Base-by-base conservation (phyloP, 2,888 invertebrate genomes). In the Dicycla oo region DNA sequence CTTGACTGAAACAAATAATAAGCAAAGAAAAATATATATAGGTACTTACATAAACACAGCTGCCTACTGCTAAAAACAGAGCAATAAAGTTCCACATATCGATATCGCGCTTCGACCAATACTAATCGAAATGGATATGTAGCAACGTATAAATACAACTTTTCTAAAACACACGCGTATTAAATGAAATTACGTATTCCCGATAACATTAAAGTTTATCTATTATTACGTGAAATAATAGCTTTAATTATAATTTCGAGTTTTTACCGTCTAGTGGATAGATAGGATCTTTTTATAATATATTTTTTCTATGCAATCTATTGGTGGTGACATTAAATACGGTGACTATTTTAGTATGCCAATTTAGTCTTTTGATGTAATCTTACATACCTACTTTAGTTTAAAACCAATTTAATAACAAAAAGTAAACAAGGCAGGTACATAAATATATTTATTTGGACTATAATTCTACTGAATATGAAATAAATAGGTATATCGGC, bases 131-230 rank as follows among this genome's bases (percentile, higher is more conserved):
- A 69, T 26, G 10, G 20, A 64, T 67, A 61, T 47, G 47, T 58
- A 45, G 53, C 84, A 34, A 56, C 75, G 60, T 80, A 67, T 80
- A 80, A 80, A 83, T 80, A 83, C 84, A 30, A 63, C 23, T 56
- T 47, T 45, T 49, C 54, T 68, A 53, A 63, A 69, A 74, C 56
- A 83, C 56, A 62, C 51, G 18, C 64, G 23, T 72, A 82, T 80
- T 74, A 83, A 67, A 70, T 23, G 49, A 64, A 83, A 80, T 83
- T 80, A 67, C 11, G 18, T 56, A 61, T 80, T 45, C 45, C 30
- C 34, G 82, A 84, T 70, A 76, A 45, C 67, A 81, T 40, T 67
- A 64, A 62, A 72, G 56, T 69, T 70, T 61, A 60, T 72, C 64
- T 51, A 58, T 57, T 70, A 60, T 69, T 67, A 47, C 61, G 15